Base-by-base conservation (phyloP, 2,113 vertebrate genomes). In the Periophthalmus modestus region DNA sequence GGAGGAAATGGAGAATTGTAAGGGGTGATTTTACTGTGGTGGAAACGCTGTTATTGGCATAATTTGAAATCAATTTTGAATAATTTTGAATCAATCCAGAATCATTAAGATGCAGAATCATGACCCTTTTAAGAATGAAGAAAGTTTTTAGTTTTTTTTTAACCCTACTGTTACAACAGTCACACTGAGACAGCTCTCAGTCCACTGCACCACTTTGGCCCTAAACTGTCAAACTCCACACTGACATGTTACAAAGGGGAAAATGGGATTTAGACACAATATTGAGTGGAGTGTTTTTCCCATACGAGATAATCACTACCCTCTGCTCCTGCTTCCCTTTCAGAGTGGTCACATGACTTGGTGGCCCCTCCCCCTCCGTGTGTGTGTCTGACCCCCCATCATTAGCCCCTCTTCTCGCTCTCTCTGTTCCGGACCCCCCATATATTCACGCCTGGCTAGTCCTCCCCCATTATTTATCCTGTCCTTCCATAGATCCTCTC, bases 401-500 rank as follows among this genome's bases (percentile, higher is more conserved):
- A 59, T 59, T 59, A 59, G 57, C 28, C 21, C 19, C 52, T 55
- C 52, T 55, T 55, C 52, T 24, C 4, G 12, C 57, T 24, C 55
- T 28, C 23, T 59, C 57, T 28, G 5, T 28, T 13, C 14, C 23
- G 57, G 57, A 59, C 57, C 57, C 57, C 57, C 57, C 57, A 59
- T 59, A 28, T 28, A 59, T 59, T 59, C 57, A 59, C 57, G 57
- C 57, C 24, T 23, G 57, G 57, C 23, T 59, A 6, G 57, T 59
- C 57, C 23, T 59, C 57, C 57, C 57, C 57, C 57, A 59, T 59
- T 23, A 28, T 59, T 59, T 59, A 59, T 59, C 23, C 57, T 59
- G 57, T 28, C 23, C 15, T 28, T 59, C 57, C 23, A 28, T 28
- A 55, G 23, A 28, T 28, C 57, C 23, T 59, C 21, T 11, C 23